Evolutionary conservation across 1,140 invertebrate genomes (phyloP), one percentile per base, ranked within the genome.

Genomic region (Drosophila takahashii): DNA sequence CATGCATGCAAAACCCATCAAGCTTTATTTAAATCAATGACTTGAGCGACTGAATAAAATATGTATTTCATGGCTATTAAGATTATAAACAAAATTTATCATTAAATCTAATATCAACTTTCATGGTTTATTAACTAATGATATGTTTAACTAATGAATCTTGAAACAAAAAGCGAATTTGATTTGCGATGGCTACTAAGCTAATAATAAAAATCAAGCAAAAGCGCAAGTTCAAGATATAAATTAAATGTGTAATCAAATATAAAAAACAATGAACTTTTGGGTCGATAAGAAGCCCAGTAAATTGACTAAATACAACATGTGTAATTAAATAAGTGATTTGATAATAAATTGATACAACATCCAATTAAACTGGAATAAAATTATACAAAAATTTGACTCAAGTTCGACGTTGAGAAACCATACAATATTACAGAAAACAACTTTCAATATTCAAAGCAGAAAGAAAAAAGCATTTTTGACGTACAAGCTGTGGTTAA

Each of bases 91-190:
- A 45, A 67, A 53, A 61, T 74, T 18, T 42, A 65, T 78, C 53
- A 73, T 70, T 62, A 79, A 75, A 80, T 59, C 56, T 81, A 59
- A 79, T 79, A 73, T 66, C 50, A 73, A 79, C 52, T 66, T 75
- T 75, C 72, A 79, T 66, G 67, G 44, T 60, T 73, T 60, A 66
- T 79, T 77, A 73, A 59, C 59, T 81, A 80, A 85, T 80, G 66
- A 79, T 79, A 83, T 39, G 64, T 61, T 75, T 36, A 61, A 51
- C 76, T 65, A 86, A 81, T 74, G 77, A 85, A 69, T 69, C 64
- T 45, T 15, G 5, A 48, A 56, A 59, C 47, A 36, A 16, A 60
- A 72, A 52, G 47, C 32, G 39, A 64, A 52, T 57, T 52, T 36
- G 18, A 56, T 22, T 44, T 37, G 66, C 34, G 47, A 47, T 76